phyloP scores from a whole-genome alignment of 1,140 invertebrate genomes.

The Geopemphigus sp. region DNA sequence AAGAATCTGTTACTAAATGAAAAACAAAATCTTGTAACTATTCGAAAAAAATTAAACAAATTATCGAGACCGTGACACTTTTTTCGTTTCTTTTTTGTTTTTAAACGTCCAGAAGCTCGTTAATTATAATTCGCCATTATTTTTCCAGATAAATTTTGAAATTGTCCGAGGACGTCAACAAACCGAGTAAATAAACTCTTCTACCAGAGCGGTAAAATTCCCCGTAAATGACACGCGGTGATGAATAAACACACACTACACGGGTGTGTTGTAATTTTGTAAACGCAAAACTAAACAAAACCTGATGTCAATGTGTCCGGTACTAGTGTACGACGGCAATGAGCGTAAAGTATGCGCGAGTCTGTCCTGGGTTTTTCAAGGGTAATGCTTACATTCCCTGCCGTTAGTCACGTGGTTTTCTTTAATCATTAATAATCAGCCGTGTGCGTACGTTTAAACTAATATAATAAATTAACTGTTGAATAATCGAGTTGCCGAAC shows the following conservation, averaged over 20 bases:
- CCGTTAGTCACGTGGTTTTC: constrained; percentile 19
- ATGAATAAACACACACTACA: background rate
- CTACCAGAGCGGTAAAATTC: background rate
- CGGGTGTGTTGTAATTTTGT: background rate
- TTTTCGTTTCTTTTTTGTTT: background rate
- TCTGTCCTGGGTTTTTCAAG: constrained; percentile 40
- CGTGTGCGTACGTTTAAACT: background rate
- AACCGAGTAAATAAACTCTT: constrained; percentile 19
- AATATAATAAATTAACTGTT: background rate
- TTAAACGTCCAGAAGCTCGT: background rate
- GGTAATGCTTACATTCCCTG: constrained; percentile 28
- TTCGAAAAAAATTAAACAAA: background rate
- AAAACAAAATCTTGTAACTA: background rate
- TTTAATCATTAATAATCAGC: background rate
- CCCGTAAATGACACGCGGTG: background rate
- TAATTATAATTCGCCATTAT: constrained; percentile 19
- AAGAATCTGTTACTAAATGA: background rate
- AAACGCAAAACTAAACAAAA: background rate
- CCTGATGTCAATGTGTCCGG: constrained; percentile 2
- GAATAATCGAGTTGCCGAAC: background rate
- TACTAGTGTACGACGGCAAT: constrained; percentile 21
- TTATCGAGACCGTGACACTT: constrained; percentile 27
- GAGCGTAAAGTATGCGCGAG: background rate
- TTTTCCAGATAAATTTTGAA: constrained; percentile 10
- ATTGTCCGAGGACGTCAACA: constrained; percentile 32